A percentile compares a stretch with the other conserved stretches of the same genome.
Evolutionary conservation across 2,888 invertebrate species (phyloP).

Genomic region (Thereva nobilitata): DNA sequence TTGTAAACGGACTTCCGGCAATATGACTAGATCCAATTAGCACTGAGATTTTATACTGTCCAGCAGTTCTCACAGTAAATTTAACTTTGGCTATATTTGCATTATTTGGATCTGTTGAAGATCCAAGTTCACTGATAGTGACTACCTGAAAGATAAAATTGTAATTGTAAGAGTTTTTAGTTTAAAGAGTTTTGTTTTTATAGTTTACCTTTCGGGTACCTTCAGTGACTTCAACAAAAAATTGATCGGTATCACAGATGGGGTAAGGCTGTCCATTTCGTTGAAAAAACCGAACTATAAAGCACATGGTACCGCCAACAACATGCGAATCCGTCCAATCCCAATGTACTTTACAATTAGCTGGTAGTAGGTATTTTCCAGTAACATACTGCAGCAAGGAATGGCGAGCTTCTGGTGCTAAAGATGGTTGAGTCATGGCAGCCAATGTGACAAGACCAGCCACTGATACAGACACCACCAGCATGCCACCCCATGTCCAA

Average conservation of each 20-base stretch:
- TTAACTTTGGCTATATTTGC: conserved; percentile 87
- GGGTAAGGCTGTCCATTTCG: conserved; percentile 93
- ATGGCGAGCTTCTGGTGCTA: conserved; percentile 88
- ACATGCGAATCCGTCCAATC: conserved; percentile 89
- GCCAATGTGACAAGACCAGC: conserved; percentile 87
- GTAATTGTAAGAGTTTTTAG: background rate
- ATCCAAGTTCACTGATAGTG: conserved; percentile 85
- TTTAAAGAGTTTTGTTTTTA: background rate
- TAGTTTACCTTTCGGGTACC: conserved; percentile 72
- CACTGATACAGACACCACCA: conserved; percentile 86
- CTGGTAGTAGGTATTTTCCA: conserved; percentile 86
- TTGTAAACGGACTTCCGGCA: conserved; percentile 83
- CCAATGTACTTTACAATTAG: conserved; percentile 80
- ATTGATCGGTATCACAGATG: conserved; percentile 89
- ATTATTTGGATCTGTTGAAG: conserved; percentile 80
- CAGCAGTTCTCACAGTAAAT: conserved; percentile 90
- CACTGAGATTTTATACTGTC: conserved; percentile 84
- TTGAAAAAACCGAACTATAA: conserved; percentile 88
- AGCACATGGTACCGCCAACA: conserved; percentile 90
- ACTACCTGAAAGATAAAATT: conserved; percentile 64
- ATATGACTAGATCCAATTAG: conserved; percentile 81
- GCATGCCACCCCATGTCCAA: conserved; percentile 92
- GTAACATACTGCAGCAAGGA: conserved; percentile 89
- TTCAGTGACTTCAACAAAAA: conserved; percentile 84
- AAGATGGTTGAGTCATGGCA: conserved; percentile 87